phyloP scores from a whole-genome alignment of 2,113 vertebrate species.

The Amia ocellicauda region DNA sequence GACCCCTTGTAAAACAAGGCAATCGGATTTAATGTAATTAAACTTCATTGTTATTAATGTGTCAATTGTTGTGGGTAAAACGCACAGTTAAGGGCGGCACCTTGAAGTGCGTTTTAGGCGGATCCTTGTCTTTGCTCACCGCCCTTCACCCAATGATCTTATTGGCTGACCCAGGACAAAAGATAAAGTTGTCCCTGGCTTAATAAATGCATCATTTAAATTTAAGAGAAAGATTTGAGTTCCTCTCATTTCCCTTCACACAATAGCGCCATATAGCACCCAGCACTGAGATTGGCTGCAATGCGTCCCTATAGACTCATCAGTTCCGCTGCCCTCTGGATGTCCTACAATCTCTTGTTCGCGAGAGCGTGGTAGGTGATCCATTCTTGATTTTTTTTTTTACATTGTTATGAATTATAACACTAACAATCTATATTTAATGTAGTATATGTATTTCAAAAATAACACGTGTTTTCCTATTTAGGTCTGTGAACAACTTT shows the following conservation, averaged over 20 bases:
- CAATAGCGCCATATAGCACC: background rate
- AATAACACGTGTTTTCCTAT: constrained; percentile 38
- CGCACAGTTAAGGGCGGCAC: constrained; percentile 35
- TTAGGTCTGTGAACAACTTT: constrained; percentile 90
- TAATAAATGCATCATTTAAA: constrained; percentile 66
- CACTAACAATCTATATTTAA: constrained; percentile 25
- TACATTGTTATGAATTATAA: background rate
- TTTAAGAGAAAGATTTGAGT: constrained; percentile 50
- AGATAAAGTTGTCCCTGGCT: constrained; percentile 61
- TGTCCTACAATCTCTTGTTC: constrained; percentile 45
- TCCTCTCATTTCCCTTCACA: constrained; percentile 5
- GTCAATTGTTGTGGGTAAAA: constrained; percentile 26
- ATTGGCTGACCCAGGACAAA: constrained; percentile 53
- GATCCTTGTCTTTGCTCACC: constrained; percentile 41
- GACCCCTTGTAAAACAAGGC: no score
- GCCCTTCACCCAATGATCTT: constrained; percentile 54
- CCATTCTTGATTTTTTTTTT: background rate
- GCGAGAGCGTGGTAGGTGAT: constrained; percentile 77
- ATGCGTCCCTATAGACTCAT: constrained; percentile 45
- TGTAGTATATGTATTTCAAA: no score
- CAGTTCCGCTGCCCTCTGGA: constrained; percentile 53
- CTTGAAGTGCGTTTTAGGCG: constrained; percentile 66
- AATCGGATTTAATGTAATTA: constrained; percentile 27
- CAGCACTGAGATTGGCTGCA: background rate
- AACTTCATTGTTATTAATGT: constrained; percentile 7